Evolutionary conservation across 2,113 vertebrate genomes (phyloP).

Genomic region (Nothoprocta pentlandii): DNA sequence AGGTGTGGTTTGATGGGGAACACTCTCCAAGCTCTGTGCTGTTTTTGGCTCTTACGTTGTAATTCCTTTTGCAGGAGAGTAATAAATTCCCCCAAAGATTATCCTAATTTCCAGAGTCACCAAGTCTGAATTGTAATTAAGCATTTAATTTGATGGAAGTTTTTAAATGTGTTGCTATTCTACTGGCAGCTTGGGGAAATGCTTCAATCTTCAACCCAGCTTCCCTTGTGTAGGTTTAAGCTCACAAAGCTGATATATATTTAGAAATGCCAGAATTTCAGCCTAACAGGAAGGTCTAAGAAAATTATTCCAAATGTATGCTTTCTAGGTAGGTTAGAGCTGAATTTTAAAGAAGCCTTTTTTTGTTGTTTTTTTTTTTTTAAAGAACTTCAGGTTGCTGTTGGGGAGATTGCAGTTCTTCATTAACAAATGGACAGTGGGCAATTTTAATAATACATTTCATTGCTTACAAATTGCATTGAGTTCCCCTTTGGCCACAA

Average conservation of each 20-base stretch:
- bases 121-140: conserved; percentile 72
- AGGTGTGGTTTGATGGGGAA: conserved; percentile 16
- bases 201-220: conserved; percentile 36
- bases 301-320: neutral
- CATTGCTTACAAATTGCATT: neutral
- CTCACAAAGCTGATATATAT: conserved; percentile 21
- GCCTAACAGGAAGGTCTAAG: neutral
- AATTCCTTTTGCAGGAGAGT: conserved; percentile 48
- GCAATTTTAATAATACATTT: neutral
- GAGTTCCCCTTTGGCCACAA: neutral
- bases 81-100: conserved; percentile 62
- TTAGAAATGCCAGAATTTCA: conserved; percentile 15
- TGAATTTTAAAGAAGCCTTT: neutral
- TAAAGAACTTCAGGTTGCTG: neutral
- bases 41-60: conserved; percentile 43
- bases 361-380: neutral
- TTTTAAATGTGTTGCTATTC: conserved; percentile 55
- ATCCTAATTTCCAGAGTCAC: conserved; percentile 65
- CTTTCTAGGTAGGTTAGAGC: neutral
- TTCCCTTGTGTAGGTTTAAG: conserved; percentile 7
- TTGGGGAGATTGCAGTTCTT: neutral
- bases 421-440: neutral
- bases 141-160: conserved; percentile 63
- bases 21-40: neutral
- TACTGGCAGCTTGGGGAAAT: conserved; percentile 44